Base-by-base conservation (phyloP, 1,140 invertebrate genomes). In the Caenorhabditis tropicalis region DNA sequence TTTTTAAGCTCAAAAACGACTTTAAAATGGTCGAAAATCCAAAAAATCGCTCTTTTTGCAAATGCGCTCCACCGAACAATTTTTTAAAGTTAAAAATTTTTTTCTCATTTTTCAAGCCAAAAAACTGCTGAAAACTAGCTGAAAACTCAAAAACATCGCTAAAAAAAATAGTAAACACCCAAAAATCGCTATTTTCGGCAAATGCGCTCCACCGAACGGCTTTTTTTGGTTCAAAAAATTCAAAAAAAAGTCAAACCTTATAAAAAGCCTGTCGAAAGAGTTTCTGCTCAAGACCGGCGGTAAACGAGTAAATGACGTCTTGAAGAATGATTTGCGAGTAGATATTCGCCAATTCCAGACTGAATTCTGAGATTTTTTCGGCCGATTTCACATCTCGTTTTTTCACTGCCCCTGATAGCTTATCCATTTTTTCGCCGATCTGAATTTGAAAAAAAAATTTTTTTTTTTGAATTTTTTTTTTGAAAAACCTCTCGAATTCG, bases 291-390 rank as follows among this genome's bases (percentile, higher is more conserved):
- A 85, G 12, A 21, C 60, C 51, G 0, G 84, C 39, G 0, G 79
- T 49, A 36, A 81, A 85, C 7, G 79, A 83, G 58, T 53, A 85
- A 24, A 33, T 53, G 27, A 82, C 27, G 56, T 82, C 79, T 39
- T 81, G n/a, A 16, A 43, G 7, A n/a, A 82, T 43, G 33, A 81
- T 10, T 27, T 85, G 19, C 9, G 51, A 51, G 53, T 81, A 81
- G 29, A 85, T 65, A 46, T 58, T 74, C n/a, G 51, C 29, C 7
- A 82, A 24, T 82, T 82, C 16, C 43, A 58, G n/a, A 21, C 79
- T 82, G 31, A 81, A 31, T n/a, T 60, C 43, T 0, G 79, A 51
- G 2, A 85, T 36, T 31, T 81, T 65, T 24, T 80, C 51, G 2
- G 83, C 83, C 19, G 74, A 9, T 27, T 60, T 65, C 24, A 74